Evolutionary conservation across 2,888 invertebrate genomes (phyloP).

Genomic region (Torymus tubicola): DNA sequence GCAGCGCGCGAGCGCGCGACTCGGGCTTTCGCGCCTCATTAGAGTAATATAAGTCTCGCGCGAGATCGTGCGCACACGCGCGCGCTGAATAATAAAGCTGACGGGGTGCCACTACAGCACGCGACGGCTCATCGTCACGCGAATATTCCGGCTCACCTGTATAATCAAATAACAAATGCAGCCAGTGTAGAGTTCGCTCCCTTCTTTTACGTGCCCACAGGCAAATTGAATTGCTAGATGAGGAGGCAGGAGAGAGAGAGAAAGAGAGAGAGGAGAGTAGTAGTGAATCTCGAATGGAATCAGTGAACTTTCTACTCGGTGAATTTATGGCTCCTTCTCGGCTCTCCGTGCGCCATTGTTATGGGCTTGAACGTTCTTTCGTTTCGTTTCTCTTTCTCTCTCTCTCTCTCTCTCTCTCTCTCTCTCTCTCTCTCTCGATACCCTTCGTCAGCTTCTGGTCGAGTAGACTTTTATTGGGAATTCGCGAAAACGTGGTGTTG

Average conservation of each 20-base stretch:
- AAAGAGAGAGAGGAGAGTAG: not conserved
- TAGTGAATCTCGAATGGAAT: not conserved
- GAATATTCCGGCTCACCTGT: not conserved
- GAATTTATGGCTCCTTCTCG: not conserved
- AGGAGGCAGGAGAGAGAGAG: not conserved
- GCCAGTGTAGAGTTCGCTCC: not conserved
- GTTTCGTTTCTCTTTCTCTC: too few species aligned
- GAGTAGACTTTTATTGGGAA: too few species aligned
- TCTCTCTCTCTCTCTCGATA: too few species aligned
- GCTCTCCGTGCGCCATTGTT: too few species aligned
- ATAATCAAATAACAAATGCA: slow-evolving; percentile 16
- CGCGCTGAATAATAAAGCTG: not conserved
- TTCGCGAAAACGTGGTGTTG: too few species aligned
- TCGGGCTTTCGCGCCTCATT: slow-evolving; percentile 37
- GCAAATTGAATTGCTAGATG: too few species aligned
- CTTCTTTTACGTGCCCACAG: not conserved
- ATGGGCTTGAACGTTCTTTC: too few species aligned
- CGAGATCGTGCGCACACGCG: slow-evolving; percentile 3
- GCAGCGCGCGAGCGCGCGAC: not conserved
- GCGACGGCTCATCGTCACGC: slow-evolving; percentile 26
- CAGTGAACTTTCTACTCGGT: slow-evolving; percentile 4
- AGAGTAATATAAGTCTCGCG: slow-evolving; percentile 31
- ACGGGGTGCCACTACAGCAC: not conserved
- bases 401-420: too few species aligned
- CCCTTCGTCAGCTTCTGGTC: too few species aligned